Base-by-base conservation (phyloP, 2,888 invertebrate genomes). In the Eremobia ochroleuca region DNA sequence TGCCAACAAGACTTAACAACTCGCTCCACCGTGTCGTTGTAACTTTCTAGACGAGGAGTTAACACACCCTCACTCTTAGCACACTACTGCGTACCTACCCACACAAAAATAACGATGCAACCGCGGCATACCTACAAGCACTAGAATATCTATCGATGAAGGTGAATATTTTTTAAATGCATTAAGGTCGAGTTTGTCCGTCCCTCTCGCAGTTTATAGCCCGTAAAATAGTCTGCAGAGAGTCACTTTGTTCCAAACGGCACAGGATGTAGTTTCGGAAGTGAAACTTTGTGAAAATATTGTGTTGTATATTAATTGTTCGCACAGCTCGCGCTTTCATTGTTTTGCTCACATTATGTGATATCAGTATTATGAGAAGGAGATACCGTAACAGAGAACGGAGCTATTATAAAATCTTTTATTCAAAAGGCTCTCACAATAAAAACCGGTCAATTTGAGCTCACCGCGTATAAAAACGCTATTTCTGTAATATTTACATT, bases 251-350 rank as follows among this genome's bases (percentile, higher is more conserved):
- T 94, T 94, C 92, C 90, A 89, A 92, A 92, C 92, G 87, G 91
- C 90, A 90, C 89, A 89, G 92, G 91, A 93, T 89, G 92, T 91
- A 93, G 94, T 94, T 92, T 90, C 90, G 91, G 92, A 92, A 91
- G 92, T 88, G 90, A 92, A 94, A 95, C 93, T 95, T 94, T 93
- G 93, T 90, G 94, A 95, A 95, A 95, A 95, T 95, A 94, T 95
- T 95, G 93, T 94, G 92, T 92, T 91, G 91, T 92, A 90, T 93
- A 95, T 94, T 94, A 95, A 95, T 94, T 94, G 93, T 91, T 92
- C 89, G 88, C 90, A 88, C 89, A 90, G 91, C 91, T 91, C 87
- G 89, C 88, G 90, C 88, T 90, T 91, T 87, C 89, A 91, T 90
- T 90, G 89, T 90, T 93, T 89, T 91, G 88, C 90, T 86, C 87